Evolutionary conservation across 2,797 vertebrate species (phyloP), one percentile per base, ranked within the genome.

Genomic region (Hyperoplus lanceolatus): DNA sequence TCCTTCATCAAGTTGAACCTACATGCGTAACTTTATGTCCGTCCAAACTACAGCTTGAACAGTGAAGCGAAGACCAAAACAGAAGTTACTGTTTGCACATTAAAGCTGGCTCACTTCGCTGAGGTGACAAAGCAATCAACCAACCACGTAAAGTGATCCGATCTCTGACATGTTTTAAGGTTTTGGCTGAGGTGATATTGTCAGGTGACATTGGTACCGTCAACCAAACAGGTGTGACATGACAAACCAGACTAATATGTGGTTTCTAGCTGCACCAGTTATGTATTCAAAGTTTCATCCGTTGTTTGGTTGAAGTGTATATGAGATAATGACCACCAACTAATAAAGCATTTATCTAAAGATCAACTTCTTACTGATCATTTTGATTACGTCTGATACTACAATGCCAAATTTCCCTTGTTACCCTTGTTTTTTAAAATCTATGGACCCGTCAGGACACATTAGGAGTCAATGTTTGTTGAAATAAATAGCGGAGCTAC

Each of bases 401-500:
- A 53, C 29, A 56, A 39, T 21, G 36, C 39, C 36, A 36, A 41
- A 67, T 9, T 48, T 36, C 13, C 12, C n/a, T 53, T 16, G 43
- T 45, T 38, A 54, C 49, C 43, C 50, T 51, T 56, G 18, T 55
- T 50, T 8, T 57, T 29, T 29, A 3, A 29, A 54, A 46, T 38
- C 46, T 38, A 15, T 4, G 43, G 0, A 9, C 70, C 29, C 39
- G 49, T 58, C 12, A 57, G 51, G 62, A 74, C 16, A 62, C 39
- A 55, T 14, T 11, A 53, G 18, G 6, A 55, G 4, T 54, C 43
- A 10, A n/a, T 39, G 29, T 63, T 57, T 59, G 46, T 58, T 75
- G 29, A 73, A 29, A 50, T 59, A 36, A 70, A 76, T 43, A 66
- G 62, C 11, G 21, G 51, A 49, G 10, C 50, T 39, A 71, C 77